A percentile compares a stretch with the other conserved stretches of the same genome.
Evolutionary conservation across 2,888 invertebrate genomes (phyloP).

Genomic region (Byasa hedistus): DNA sequence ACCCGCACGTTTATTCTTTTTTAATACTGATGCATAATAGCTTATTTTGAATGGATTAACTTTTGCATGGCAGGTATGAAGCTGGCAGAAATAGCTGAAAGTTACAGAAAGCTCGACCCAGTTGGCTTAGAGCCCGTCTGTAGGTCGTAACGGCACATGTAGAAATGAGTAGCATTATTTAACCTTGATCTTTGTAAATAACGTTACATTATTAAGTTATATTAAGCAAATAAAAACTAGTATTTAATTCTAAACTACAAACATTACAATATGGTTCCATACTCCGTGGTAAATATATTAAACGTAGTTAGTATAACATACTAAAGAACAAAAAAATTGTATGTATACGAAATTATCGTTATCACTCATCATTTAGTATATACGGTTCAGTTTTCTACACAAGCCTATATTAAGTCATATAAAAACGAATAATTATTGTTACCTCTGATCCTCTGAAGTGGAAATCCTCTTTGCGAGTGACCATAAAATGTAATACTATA

Average conservation of each 20-base stretch:
- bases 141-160: conserved; percentile 52
- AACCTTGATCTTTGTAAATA: conserved; percentile 48
- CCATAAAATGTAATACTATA: not conserved
- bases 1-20: not conserved
- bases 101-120: conserved; percentile 74
- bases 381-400: not conserved
- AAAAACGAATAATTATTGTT: not conserved
- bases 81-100: conserved; percentile 61
- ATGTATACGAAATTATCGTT: too few species aligned
- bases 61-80: conserved; percentile 44
- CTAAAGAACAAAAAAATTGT: too few species aligned
- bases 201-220: not conserved
- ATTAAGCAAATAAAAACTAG: too few species aligned
- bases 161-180: conserved; percentile 50
- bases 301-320: too few species aligned
- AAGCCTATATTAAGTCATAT: not conserved
- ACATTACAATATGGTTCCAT: too few species aligned
- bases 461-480: not conserved
- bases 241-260: too few species aligned
- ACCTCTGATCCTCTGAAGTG: not conserved
- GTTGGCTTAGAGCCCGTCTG: conserved; percentile 70
- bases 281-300: too few species aligned
- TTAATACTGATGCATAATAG: conserved; percentile 5
- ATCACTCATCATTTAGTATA: too few species aligned
- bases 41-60: conserved; percentile 30